Conservation (phyloP, 2,113 vertebrate species). For the Meleagris gallopavo region DNA sequence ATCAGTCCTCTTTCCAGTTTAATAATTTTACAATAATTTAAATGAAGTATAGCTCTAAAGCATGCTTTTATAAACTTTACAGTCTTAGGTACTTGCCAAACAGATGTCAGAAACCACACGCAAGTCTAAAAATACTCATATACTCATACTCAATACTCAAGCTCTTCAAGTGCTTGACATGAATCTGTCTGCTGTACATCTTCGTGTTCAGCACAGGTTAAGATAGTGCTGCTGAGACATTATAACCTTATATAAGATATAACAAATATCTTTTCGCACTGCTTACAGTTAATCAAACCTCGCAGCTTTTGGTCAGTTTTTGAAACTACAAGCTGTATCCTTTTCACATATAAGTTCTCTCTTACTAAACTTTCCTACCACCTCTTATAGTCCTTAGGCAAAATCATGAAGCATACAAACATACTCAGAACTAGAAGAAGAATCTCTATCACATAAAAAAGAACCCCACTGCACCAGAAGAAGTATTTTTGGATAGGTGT, state of each 20-base stretch:
- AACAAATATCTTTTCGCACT: constrained; percentile 43
- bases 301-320: constrained; percentile 10
- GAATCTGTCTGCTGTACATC: constrained; percentile 9
- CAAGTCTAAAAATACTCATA: constrained; percentile 18
- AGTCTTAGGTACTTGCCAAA: constrained; percentile 19
- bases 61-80: constrained; percentile 19
- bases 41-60: background rate
- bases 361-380: background rate
- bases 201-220: constrained; percentile 6
- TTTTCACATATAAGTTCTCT: background rate
- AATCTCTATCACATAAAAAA: background rate
- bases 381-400: background rate
- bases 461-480: background rate
- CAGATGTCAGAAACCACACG: constrained; percentile 2
- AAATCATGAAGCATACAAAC: constrained; percentile 6
- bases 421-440: background rate
- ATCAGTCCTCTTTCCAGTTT: background rate
- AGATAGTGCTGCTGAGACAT: background rate
- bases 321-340: background rate
- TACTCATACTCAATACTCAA: background rate
- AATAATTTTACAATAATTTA: constrained; percentile 28
- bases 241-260: no score
- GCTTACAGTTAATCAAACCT: constrained; percentile 11
- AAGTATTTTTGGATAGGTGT: background rate
- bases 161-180: constrained; percentile 10